phyloP scores from a whole-genome alignment of 2,113 vertebrate genomes.

The Oxyura jamaicensis region DNA sequence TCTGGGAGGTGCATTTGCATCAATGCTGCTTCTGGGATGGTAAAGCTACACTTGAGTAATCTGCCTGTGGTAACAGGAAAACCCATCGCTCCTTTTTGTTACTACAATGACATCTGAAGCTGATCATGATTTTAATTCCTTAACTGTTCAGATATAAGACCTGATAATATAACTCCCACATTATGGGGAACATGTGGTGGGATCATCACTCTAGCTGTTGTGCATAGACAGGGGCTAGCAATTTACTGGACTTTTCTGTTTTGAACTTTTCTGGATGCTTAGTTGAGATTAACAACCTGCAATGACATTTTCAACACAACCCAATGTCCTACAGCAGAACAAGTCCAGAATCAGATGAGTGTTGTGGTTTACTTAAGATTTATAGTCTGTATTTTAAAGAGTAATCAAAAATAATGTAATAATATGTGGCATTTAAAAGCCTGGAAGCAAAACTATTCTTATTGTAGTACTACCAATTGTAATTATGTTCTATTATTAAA shows the following conservation, averaged over 20 bases:
- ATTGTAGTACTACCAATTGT: neutral
- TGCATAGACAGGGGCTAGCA: neutral
- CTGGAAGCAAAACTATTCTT: neutral
- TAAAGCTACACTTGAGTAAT: neutral
- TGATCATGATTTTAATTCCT: neutral
- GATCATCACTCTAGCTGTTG: accelerated
- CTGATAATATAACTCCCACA: neutral
- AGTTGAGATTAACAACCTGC: neutral
- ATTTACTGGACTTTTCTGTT: neutral
- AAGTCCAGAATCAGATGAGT: neutral
- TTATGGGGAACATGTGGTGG: accelerated
- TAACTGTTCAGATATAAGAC: neutral
- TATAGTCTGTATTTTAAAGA: neutral
- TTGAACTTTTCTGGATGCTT: neutral
- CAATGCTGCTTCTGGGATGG: neutral
- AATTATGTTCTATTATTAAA: neutral
- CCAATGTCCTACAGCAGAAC: neutral
- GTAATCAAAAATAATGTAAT: neutral
- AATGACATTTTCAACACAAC: neutral
- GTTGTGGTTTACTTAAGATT: neutral
- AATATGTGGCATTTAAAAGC: neutral
- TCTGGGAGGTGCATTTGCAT: neutral
- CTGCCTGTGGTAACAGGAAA: neutral
- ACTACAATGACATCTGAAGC: accelerated
- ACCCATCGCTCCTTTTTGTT: neutral